Base-by-base conservation (phyloP, 2,113 vertebrate species). In the Galemys pyrenaicus region DNA sequence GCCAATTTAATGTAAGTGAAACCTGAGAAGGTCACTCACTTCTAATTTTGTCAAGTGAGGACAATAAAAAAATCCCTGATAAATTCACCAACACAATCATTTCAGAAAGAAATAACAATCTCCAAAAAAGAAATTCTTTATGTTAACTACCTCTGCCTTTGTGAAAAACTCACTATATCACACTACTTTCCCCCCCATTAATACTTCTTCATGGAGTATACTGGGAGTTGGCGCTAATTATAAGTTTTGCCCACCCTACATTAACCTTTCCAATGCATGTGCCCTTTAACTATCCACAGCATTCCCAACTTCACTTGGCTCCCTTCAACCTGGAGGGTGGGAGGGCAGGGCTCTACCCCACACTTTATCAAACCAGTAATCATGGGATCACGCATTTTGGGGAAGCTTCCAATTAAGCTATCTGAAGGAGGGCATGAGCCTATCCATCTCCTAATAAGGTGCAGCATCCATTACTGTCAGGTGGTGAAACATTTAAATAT, bases 141-240 rank as follows among this genome's bases (percentile, higher is more conserved):
- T 9, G 67, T 1, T 51, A 7, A 95, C 87, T 94, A 68, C 10
- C 79, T 70, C 94, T 77, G 81, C 49, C 74, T 88, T 64, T 95
- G 44, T 88, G 67, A 88, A 95, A 96, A 94, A 56, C 24, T 89
- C 80, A 94, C 62, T 93, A 54, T 19, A 68, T 81, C 73, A 78
- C 20, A 84, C 35, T 91, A 56, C 30, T 65, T 44, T 24, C 9
- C 2, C 35, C 4, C 5, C 67, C 58, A 68, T 74, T 60, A 77
- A 87, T 93, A 32, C 64, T 77, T 81, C 79, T 93, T 85, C 73
- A 89, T 24, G 30, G 62, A 92, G 32, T 32, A 96, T 12, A 75
- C 2, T 84, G 12, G 6, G 10, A 75, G 22, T 46, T 74, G 80
- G 46, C 92, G 32, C 68, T 37, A 35, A 84, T 17, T 79, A 82